Base-by-base conservation (phyloP, 2,888 invertebrate genomes). In the Stegana nigrithorax region DNA sequence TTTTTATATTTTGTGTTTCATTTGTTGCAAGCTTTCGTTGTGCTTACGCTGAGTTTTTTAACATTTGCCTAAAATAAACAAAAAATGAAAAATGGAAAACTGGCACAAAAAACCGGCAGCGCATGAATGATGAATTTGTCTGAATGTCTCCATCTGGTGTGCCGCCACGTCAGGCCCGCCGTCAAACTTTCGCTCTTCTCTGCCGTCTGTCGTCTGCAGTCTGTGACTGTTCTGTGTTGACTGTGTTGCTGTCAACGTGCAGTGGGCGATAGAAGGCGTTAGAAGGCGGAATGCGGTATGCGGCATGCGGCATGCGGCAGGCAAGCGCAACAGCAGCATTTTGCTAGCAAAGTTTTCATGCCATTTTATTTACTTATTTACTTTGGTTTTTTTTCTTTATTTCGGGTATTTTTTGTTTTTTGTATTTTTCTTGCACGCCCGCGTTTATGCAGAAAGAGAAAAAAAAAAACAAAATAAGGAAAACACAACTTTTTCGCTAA, bases 381-480 rank as follows among this genome's bases (percentile, higher is more conserved):
- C 59, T 67, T 60, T 67, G 58, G 51, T 67, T 65, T 59, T 51
- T 8, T 42, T 29, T 61, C 21, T 19, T 7, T n/a, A 29, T 53
- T 2, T 55, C 56, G 36, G 44, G 44, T n/a, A 17, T 14, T 55
- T 36, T n/a, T 58, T 62, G 58, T 70, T 73, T 62, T 65, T 73
- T 44, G 58, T 23, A 6, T 45, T 6, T 10, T n/a, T 39, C 14
- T n/a, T 39, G 39, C 39, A 71, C 70, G 74, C 73, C 78, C 73
- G 73, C 73, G 75, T 78, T 78, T 78, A 75, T 76, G 78, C 78
- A 75, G 69, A 67, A 5, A n/a, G n/a, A n/a, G n/a, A n/a, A n/a
- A n/a, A n/a, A n/a, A n/a, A n/a, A n/a, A n/a, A n/a, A n/a, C n/a
- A n/a, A n/a, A n/a, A n/a, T n/a, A n/a, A n/a, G n/a, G n/a, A n/a